phyloP scores from a whole-genome alignment of 2,797 vertebrate genomes.

The Varecia variegata region DNA sequence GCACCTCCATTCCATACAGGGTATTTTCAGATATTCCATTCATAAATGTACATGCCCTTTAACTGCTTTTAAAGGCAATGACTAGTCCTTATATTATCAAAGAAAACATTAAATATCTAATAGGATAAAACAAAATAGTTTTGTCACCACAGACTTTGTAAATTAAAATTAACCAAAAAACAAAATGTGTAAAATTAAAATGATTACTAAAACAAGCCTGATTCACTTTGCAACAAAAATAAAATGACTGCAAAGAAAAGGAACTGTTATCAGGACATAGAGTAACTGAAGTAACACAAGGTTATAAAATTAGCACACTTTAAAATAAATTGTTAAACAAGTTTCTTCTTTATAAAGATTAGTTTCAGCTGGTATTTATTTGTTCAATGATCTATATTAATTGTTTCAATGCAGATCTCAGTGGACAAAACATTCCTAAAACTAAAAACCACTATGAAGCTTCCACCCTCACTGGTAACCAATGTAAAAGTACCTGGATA shows the following conservation, averaged over 20 bases:
- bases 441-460: slow-evolving; percentile 16
- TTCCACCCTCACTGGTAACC: slow-evolving; percentile 44
- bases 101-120: slow-evolving; percentile 37
- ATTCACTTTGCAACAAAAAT: slow-evolving; percentile 70
- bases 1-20: not conserved
- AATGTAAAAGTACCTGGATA: slow-evolving; percentile 43
- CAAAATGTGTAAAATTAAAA: slow-evolving; percentile 59
- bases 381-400: not conserved
- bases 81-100: not conserved
- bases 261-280: slow-evolving; percentile 36
- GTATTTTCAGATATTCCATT: not conserved
- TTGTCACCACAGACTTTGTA: slow-evolving; percentile 48
- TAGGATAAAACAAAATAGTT: slow-evolving; percentile 50
- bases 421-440: slow-evolving; percentile 25
- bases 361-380: slow-evolving; percentile 17
- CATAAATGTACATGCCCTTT: not conserved
- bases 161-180: slow-evolving; percentile 60
- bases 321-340: slow-evolving; percentile 34
- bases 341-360: slow-evolving; percentile 50
- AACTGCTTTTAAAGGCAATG: not conserved
- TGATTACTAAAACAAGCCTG: slow-evolving; percentile 52
- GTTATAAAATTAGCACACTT: slow-evolving; percentile 33
- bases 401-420: slow-evolving; percentile 50
- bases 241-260: slow-evolving; percentile 66
- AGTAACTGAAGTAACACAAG: not conserved